These are phyloP conservation scores for Caenorhabditis doughertyi DNA, from an alignment of 2,888 invertebrate species.

Conservation along the genomic window DNA sequence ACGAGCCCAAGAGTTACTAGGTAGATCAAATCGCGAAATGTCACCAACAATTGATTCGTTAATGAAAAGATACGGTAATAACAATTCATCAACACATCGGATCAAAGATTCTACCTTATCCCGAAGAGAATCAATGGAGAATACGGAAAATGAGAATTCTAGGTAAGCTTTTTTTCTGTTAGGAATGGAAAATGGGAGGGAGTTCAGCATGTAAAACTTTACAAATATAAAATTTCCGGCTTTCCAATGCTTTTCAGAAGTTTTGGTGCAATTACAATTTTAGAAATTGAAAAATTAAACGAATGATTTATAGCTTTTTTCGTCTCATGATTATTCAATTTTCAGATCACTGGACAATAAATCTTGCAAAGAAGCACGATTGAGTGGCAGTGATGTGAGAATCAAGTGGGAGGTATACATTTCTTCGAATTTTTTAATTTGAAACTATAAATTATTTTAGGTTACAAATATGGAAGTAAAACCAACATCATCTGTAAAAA, in stretches of 20 bases:
- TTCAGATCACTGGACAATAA: slow-evolving; percentile 58
- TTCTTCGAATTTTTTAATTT: background rate
- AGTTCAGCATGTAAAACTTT: too few species aligned
- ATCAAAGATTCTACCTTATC: slow-evolving; percentile 58
- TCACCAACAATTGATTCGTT: slow-evolving; percentile 62
- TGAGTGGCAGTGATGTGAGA: slow-evolving; percentile 69
- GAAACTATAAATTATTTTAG: slow-evolving; percentile 10
- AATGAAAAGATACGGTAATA: slow-evolving; percentile 62
- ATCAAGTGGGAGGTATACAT: slow-evolving; percentile 66
- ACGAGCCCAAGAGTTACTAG: slow-evolving; percentile 52
- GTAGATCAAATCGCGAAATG: slow-evolving; percentile 46
- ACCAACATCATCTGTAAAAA: slow-evolving; percentile 56
- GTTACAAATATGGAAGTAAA: slow-evolving; percentile 55
- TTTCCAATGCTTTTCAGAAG: too few species aligned
- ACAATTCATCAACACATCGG: slow-evolving; percentile 36
- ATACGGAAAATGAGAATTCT: slow-evolving; percentile 35
- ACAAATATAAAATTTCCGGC: too few species aligned
- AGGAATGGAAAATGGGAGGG: too few species aligned
- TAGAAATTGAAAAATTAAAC: too few species aligned
- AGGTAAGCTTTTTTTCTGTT: slow-evolving; percentile 13
- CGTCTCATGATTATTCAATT: too few species aligned
- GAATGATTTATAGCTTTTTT: too few species aligned
- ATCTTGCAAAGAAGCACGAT: slow-evolving; percentile 66
- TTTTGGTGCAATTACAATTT: too few species aligned
- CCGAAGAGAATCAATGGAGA: slow-evolving; percentile 56